Conservation (phyloP, 2,113 vertebrate species). For the Alligator sinensis region DNA sequence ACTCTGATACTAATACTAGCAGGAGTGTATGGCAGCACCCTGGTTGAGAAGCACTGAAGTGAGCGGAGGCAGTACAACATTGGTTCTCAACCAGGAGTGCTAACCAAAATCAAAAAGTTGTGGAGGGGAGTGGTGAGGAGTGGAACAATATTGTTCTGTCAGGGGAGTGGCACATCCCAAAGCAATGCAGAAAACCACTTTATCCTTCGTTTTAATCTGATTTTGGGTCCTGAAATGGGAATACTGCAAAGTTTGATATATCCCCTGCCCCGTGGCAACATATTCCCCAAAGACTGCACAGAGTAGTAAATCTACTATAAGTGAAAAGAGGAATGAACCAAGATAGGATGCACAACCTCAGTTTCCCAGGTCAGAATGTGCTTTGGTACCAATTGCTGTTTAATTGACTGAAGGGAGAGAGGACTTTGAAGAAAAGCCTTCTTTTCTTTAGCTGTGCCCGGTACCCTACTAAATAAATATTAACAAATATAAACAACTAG, state of each 20-base stretch:
- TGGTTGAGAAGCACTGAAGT: too few relatives aligned
- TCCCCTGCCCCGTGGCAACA: too few relatives aligned
- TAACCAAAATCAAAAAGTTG: too few relatives aligned
- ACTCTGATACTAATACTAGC: too few relatives aligned
- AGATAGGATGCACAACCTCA: neutral
- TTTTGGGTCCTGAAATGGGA: too few relatives aligned
- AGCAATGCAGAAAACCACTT: neutral
- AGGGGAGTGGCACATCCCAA: neutral
- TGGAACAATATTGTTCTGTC: neutral
- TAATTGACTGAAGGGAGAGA: neutral
- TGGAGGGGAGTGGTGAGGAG: too few relatives aligned
- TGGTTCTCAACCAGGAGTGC: too few relatives aligned
- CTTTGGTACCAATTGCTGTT: neutral
- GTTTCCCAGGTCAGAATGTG: neutral
- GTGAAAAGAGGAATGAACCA: neutral
- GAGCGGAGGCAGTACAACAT: too few relatives aligned
- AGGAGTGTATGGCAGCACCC: too few relatives aligned
- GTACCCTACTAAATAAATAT: slow-evolving; percentile 10
- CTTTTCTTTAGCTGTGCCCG: neutral
- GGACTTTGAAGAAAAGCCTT: neutral
- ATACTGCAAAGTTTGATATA: too few relatives aligned
- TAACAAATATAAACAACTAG: neutral
- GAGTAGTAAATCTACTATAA: too few relatives aligned
- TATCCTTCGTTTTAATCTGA: neutral
- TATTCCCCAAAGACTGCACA: too few relatives aligned